phyloP scores from a whole-genome alignment of 2,888 invertebrate genomes.

The Baccha elongata region DNA sequence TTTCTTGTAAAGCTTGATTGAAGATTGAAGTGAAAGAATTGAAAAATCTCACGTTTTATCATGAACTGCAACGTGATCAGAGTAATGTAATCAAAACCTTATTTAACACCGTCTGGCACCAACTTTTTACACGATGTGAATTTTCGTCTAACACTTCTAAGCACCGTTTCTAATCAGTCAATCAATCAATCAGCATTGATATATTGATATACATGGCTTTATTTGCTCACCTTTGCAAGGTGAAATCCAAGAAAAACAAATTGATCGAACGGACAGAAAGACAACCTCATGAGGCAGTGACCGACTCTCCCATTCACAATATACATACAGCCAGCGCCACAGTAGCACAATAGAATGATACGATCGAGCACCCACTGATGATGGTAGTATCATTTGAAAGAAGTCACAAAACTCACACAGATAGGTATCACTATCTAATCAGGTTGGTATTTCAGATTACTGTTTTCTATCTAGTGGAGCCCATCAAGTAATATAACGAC shows the following conservation, averaged over 20 bases:
- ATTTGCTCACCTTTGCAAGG: too few species aligned
- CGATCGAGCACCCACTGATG: slow-evolving; percentile 41
- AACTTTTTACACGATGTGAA: too few species aligned
- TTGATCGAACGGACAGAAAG: slow-evolving; percentile 26
- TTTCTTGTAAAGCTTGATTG: too few species aligned
- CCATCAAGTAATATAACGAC: slow-evolving; percentile 49
- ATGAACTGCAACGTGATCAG: too few species aligned
- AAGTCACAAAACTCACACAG: slow-evolving; percentile 3
- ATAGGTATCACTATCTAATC: slow-evolving; percentile 47
- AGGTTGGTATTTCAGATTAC: slow-evolving; percentile 38
- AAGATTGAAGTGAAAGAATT: too few species aligned
- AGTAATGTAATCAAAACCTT: too few species aligned
- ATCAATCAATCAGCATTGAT: too few species aligned
- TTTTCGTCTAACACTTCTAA: too few species aligned
- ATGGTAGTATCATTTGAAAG: slow-evolving; percentile 7
- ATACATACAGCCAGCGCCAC: neutral
- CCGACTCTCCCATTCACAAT: neutral
- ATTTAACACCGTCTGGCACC: too few species aligned
- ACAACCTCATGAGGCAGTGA: slow-evolving; percentile 27
- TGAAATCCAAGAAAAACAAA: slow-evolving; percentile 11
- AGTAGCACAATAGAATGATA: slow-evolving; percentile 28
- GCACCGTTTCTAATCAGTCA: too few species aligned
- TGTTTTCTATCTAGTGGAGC: slow-evolving; percentile 43
- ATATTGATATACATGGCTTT: too few species aligned
- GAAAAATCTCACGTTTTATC: too few species aligned